Percentiles rank a stretch among this genome's conserved stretches.
These are phyloP conservation scores for Phengaris arion DNA, from an alignment of 2,888 invertebrate genomes.

Conservation along the genomic window DNA sequence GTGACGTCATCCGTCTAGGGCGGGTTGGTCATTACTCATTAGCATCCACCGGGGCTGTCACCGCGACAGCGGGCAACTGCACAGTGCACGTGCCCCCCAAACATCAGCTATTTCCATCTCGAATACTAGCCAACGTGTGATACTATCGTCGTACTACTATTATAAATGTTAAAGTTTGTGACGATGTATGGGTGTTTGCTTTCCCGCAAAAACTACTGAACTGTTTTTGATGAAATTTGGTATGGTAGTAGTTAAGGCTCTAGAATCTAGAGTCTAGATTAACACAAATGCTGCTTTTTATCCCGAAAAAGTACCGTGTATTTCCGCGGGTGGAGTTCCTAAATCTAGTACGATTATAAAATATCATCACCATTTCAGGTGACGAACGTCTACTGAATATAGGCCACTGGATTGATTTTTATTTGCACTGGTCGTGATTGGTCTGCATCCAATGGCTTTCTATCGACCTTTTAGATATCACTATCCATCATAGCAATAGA, in stretches of 20 bases:
- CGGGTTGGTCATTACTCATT: conserved; percentile 55
- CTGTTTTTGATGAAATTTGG: no score
- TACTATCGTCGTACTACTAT: not conserved
- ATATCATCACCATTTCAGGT: not conserved
- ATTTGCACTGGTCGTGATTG: not conserved
- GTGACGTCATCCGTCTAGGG: conserved; percentile 59
- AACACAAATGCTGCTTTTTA: no score
- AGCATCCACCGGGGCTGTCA: conserved; percentile 66
- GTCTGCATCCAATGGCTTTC: not conserved
- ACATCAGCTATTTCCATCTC: not conserved
- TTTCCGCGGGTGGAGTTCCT: no score
- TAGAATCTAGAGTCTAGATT: no score
- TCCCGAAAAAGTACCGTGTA: no score
- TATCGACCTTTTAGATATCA: not conserved
- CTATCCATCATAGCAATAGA: not conserved
- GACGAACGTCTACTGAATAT: not conserved
- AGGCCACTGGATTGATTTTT: not conserved
- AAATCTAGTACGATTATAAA: not conserved
- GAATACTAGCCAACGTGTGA: not conserved
- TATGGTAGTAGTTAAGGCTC: no score
- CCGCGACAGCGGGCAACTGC: conserved; percentile 67
- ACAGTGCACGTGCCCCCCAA: conserved; percentile 52
- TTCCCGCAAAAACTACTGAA: no score
- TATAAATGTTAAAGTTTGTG: no score
- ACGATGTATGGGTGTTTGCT: no score